phyloP scores from a whole-genome alignment of 2,888 invertebrate genomes.

The Synergus laeviventris region DNA sequence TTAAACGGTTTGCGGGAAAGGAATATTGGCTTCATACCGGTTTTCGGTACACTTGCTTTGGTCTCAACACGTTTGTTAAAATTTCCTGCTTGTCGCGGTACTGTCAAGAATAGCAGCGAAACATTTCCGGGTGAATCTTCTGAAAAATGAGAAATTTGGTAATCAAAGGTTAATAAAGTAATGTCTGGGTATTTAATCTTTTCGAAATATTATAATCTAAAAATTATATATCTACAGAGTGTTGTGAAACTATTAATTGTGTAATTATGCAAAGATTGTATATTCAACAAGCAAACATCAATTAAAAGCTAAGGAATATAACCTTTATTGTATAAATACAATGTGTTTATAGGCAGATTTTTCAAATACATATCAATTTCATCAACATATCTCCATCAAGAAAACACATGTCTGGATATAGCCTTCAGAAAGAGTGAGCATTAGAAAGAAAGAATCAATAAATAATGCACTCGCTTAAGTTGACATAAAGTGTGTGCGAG shows the following conservation, averaged over 20 bases:
- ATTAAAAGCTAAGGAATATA: no score
- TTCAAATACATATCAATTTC: background rate
- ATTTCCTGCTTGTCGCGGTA: background rate
- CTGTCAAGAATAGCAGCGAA: background rate
- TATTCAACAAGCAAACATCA: no score
- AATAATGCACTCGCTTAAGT: constrained; percentile 1
- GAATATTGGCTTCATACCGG: background rate
- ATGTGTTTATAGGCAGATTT: no score
- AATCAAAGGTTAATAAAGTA: no score
- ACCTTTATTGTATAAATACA: no score
- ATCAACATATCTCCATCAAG: background rate
- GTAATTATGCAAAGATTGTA: no score
- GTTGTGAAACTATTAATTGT: no score
- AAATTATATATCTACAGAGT: no score
- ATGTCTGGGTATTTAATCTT: no score
- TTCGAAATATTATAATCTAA: no score
- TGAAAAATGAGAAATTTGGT: no score
- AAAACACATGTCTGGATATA: background rate
- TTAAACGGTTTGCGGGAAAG: background rate
- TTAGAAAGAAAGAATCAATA: background rate
- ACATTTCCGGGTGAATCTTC: background rate
- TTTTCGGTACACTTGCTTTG: background rate
- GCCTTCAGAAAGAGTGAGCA: background rate
- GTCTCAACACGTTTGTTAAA: constrained; percentile 6
- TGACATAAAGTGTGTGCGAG: background rate